Base-by-base conservation (phyloP, 1,140 invertebrate species). In the Heliconius himera region DNA sequence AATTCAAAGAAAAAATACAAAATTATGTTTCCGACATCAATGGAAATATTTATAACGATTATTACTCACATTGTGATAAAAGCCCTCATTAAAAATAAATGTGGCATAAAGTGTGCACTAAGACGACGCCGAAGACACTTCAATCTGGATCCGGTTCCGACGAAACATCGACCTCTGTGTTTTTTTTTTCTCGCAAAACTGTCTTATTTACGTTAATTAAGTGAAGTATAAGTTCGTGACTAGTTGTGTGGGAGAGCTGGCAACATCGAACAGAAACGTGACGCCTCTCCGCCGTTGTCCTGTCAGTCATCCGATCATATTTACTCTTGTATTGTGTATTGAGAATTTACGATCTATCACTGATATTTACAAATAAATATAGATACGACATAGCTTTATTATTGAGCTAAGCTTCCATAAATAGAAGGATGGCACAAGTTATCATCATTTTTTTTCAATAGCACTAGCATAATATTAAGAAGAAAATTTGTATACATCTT, bases 131-230 rank as follows among this genome's bases (percentile, higher is more conserved):
- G 83, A 85, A 83, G 81, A 83, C 83, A 85, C 83, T 90, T 87
- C 86, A 87, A 89, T 89, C 88, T 84, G 70, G 84, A 90, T 85
- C 90, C 90, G 92, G 91, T 93, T 93, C 82, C 76, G 74, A 83
- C 77, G 85, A 89, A 91, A 83, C 90, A 82, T 85, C 89, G 86
- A 87, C 87, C 89, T 89, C 82, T 74, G 75, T 76, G 77, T 81
- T 87, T 90, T 92, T 90, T 92, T 91, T 93, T 94, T 90, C 33
- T 90, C 87, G 89, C 89, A 87, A 93, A 93, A 93, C 90, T 92
- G 91, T 93, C 91, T 94, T 92, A 93, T 94, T 94, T 94, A 92
- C 86, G 89, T 88, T 94, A 93, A 93, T 94, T 93, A 93, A 94
- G 90, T 94, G 91, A 93, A 92, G 92, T 92, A 93, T 93, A 93